Base-by-base conservation (phyloP, 2,797 vertebrate species). In the Pantherophis vulpinus region DNA sequence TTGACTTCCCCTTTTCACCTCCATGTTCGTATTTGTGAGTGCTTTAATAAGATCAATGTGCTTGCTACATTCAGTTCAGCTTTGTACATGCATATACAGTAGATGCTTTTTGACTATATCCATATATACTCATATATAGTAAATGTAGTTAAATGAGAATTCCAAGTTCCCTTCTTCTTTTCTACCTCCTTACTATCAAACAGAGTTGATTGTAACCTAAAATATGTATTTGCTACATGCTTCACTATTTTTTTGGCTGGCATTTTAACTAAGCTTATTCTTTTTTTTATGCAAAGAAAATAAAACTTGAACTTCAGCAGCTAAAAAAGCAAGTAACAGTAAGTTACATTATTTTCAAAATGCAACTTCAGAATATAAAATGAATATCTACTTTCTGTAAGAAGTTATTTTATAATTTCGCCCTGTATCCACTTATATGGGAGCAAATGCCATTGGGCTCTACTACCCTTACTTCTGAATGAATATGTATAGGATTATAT, bases 281-380 rank as follows among this genome's bases (percentile, higher is more conserved):
- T 94, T 27, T 23, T 96, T 94, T 86, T 88, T 47, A 51, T 91
- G 74, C 70, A 47, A 94, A 99, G 99, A 99, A 99, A 98, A 98
- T 99, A 92, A 99, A 99, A 96, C 98, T 98, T 95, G 98, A 99
- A 95, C 97, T 99, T 29, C 96, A 97, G 79, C 98, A 98, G 95
- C 96, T 99, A 96, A 99, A 98, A 95, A 98, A 98, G 90, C 98
- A 99, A 93, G 97, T 99, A 91, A 96, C 93, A 97, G 99, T 99
- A 98, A 98, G 99, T 93, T 32, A 92, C 7, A 7, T 0, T 92
- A 83, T 87, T 0, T 92, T 1, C 91, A 12, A 4, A 88, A 59
- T 90, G 90, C 90, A 90, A 94, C 51, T 90, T 42, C 60, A 94
- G 8, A 86, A 58, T 13, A 89, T 91, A 66, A 23, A 47, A 51